Evolutionary conservation across 2,888 invertebrate species (phyloP).

Genomic region (Lycophotia porphyrea): DNA sequence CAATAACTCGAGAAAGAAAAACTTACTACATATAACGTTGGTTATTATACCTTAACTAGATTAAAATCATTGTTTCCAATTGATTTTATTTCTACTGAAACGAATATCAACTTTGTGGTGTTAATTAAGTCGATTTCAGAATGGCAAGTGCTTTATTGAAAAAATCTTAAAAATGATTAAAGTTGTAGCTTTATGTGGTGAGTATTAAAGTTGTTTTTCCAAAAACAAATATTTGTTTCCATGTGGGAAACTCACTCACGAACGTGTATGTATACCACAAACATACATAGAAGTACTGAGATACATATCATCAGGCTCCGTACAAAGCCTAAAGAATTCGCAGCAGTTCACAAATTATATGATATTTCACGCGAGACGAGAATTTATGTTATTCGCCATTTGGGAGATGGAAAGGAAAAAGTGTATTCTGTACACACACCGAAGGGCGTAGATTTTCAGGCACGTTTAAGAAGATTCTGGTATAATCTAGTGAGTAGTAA

Average conservation of each 20-base stretch:
- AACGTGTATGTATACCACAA: neutral
- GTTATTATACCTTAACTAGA: neutral
- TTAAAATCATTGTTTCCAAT: neutral
- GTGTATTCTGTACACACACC: slow-evolving; percentile 63
- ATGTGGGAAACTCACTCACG: neutral
- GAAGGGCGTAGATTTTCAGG: slow-evolving; percentile 33
- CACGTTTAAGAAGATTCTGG: slow-evolving; percentile 14
- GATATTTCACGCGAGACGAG: slow-evolving; percentile 66
- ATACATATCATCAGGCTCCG: slow-evolving; percentile 8
- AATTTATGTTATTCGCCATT: slow-evolving; percentile 74
- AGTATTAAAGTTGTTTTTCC: neutral
- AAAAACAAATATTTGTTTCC: neutral
- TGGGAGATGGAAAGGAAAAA: slow-evolving; percentile 70
- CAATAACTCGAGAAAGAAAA: slow-evolving; percentile 3
- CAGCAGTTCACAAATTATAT: slow-evolving; percentile 68
- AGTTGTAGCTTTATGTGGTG: neutral
- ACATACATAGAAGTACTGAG: neutral
- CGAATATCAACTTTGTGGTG: neutral
- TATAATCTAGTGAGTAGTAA: slow-evolving; percentile 6
- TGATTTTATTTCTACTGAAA: neutral
- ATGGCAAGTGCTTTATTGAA: neutral
- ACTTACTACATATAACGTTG: slow-evolving; percentile 9
- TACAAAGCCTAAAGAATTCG: slow-evolving; percentile 66
- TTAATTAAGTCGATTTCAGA: neutral
- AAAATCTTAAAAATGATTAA: neutral